phyloP scores from a whole-genome alignment of 2,797 vertebrate species.

The Acanthurus lineatus region DNA sequence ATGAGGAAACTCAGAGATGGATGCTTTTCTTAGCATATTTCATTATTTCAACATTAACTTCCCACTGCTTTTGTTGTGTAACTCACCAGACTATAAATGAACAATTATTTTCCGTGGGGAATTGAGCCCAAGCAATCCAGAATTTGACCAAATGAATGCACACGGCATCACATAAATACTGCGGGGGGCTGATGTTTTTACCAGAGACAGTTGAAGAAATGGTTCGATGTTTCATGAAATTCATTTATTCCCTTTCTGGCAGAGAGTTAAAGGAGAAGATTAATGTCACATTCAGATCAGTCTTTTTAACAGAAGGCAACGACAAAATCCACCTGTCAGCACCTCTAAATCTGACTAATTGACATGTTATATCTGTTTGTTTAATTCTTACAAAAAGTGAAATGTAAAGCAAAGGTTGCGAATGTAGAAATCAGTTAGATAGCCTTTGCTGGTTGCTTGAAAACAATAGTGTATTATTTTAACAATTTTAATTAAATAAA shows the following conservation, averaged over 20 bases:
- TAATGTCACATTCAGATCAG: not conserved
- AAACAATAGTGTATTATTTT: not conserved
- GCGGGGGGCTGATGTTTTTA: not conserved
- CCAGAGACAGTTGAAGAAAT: conserved; percentile 12
- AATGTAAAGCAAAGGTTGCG: conserved; percentile 3
- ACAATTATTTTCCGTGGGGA: conserved; percentile 47
- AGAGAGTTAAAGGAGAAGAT: conserved; percentile 28
- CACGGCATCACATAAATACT: conserved; percentile 6
- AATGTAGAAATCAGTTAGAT: too few species aligned
- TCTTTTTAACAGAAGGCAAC: not conserved
- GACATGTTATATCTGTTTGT: not conserved
- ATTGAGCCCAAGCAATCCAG: conserved; percentile 33
- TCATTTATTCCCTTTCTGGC: conserved; percentile 1
- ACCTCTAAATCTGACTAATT: not conserved
- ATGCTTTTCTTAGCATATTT: conserved; percentile 56
- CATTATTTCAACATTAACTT: conserved; percentile 61
- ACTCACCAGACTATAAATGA: conserved; percentile 51
- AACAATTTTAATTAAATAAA: conserved; percentile 4
- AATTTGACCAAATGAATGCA: conserved; percentile 46
- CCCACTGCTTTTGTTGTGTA: conserved; percentile 41
- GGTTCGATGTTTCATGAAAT: conserved; percentile 20
- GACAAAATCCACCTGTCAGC: conserved; percentile 1
- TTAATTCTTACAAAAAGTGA: not conserved
- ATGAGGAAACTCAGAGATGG: conserved; percentile 29
- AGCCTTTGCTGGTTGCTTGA: too few species aligned